phyloP scores from a whole-genome alignment of 37 sponge, comb jelly and placozoan species.

The Crambe crambe region DNA sequence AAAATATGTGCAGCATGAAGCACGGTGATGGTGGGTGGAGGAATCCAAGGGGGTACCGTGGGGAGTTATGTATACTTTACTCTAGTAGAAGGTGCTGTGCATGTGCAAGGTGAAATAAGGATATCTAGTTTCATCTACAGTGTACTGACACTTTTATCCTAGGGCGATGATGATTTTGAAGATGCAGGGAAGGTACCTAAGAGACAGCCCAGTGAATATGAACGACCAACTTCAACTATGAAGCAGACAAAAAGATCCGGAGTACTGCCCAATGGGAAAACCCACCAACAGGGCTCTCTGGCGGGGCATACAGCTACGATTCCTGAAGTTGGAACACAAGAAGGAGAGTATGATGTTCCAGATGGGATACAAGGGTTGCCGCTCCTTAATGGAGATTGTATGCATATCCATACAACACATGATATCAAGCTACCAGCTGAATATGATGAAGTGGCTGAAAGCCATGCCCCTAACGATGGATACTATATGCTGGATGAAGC shows the following conservation, averaged over 20 bases:
- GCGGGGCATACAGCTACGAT: not conserved
- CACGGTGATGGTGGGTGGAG: not conserved
- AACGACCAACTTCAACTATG: not conserved
- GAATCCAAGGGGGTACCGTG: not conserved
- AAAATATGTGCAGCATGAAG: too few relatives aligned
- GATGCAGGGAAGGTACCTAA: not conserved
- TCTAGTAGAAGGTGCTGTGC: not conserved
- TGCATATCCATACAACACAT: not conserved
- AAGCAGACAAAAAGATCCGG: not conserved
- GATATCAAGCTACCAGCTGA: not conserved
- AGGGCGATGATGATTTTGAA: not conserved
- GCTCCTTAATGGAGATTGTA: not conserved
- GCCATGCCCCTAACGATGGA: not conserved
- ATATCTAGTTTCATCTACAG: not conserved
- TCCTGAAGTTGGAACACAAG: not conserved
- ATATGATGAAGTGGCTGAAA: not conserved
- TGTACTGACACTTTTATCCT: not conserved
- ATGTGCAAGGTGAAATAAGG: not conserved
- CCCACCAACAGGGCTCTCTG: too few relatives aligned
- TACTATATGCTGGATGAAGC: not conserved
- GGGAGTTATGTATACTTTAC: not conserved
- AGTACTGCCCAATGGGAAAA: not conserved
- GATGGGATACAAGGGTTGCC: not conserved
- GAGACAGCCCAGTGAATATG: constrained; percentile 4
- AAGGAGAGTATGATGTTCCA: not conserved